These are phyloP conservation scores for Charina bottae DNA, from an alignment of 2,113 vertebrate genomes.

Conservation along the genomic window DNA sequence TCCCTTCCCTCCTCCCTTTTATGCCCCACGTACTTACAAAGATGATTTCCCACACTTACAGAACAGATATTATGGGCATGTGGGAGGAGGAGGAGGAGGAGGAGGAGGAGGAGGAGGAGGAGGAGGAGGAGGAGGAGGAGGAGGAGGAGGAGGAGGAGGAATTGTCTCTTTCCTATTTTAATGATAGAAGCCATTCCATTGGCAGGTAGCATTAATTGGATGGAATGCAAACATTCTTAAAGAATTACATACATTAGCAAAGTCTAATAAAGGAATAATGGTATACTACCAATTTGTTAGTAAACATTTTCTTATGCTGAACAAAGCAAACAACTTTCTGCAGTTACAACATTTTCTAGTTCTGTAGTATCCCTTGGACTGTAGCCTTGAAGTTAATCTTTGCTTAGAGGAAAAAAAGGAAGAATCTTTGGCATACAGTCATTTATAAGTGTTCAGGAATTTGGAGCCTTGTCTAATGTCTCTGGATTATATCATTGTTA, in stretches of 20 bases:
- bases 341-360: not conserved
- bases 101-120: not conserved
- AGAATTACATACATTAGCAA: not conserved
- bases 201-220: not conserved
- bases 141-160: not conserved
- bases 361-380: not conserved
- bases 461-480: conserved; percentile 24
- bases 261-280: not conserved
- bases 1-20: no score
- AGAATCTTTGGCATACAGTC: conserved; percentile 4
- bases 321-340: not conserved
- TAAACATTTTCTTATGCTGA: not conserved
- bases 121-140: no score
- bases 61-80: not conserved
- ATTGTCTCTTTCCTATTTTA: not conserved
- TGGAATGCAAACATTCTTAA: not conserved
- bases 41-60: no score
- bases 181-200: not conserved
- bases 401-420: conserved; percentile 3
- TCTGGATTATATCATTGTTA: conserved; percentile 37
- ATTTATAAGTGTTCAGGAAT: conserved; percentile 29
- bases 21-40: not conserved
- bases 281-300: not conserved
- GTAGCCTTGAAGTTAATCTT: conserved; percentile 15
- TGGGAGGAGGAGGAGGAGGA: not conserved